These are phyloP conservation scores for Hyperoplus lanceolatus DNA, from an alignment of 2,797 vertebrate species.

Conservation along the genomic window DNA sequence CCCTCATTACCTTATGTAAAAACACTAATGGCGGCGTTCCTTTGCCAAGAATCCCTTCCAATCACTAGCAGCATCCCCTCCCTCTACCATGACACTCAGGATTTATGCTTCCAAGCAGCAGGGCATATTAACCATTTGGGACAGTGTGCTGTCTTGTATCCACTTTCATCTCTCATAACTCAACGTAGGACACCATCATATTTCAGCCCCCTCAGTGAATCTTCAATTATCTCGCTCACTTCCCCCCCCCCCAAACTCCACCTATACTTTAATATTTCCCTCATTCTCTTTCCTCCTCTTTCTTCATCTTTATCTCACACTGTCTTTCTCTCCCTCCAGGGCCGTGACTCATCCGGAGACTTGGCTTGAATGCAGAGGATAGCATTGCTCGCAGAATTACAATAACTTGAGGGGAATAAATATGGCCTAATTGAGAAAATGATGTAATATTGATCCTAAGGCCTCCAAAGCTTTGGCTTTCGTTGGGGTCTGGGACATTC, in stretches of 20 bases:
- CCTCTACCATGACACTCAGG: slow-evolving; percentile 66
- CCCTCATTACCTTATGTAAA: slow-evolving; percentile 61
- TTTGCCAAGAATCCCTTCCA: slow-evolving; percentile 45
- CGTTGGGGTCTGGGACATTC: slow-evolving; percentile 78
- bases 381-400: slow-evolving; percentile 73
- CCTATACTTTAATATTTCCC: slow-evolving; percentile 43
- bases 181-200: slow-evolving; percentile 73
- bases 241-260: slow-evolving; percentile 40
- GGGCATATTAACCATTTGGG: slow-evolving; percentile 75
- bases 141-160: slow-evolving; percentile 72
- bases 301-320: slow-evolving; percentile 55
- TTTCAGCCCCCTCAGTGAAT: slow-evolving; percentile 75
- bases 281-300: slow-evolving; percentile 46
- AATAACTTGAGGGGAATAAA: slow-evolving; percentile 81
- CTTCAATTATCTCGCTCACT: slow-evolving; percentile 68
- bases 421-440: slow-evolving; percentile 82
- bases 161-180: slow-evolving; percentile 80
- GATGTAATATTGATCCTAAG: slow-evolving; percentile 78
- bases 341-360: slow-evolving; percentile 53
- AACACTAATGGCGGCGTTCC: slow-evolving; percentile 67
- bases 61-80: slow-evolving; percentile 28
- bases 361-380: slow-evolving; percentile 75
- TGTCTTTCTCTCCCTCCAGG: slow-evolving; percentile 47
- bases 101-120: slow-evolving; percentile 65
- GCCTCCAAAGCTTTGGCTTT: slow-evolving; percentile 74